Percentiles rank a stretch among this genome's conserved stretches.
Conservation (phyloP, 2,113 vertebrate genomes). For the Dascyllus trimaculatus region DNA sequence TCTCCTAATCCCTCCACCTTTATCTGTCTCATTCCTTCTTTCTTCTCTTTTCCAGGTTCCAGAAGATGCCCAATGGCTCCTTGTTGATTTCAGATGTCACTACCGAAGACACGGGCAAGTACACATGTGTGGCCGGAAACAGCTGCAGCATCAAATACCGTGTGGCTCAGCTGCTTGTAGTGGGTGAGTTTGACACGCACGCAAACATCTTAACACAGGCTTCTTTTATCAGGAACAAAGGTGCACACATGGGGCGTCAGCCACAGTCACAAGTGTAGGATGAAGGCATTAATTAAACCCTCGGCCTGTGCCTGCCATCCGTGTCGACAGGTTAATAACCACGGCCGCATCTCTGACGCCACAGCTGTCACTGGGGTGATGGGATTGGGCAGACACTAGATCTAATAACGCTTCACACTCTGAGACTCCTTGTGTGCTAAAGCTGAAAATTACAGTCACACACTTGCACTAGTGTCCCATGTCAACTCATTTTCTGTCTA, state of each 20-base stretch:
- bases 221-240: conserved; percentile 25
- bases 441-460: conserved; percentile 52
- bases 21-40: not conserved
- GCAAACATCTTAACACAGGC: not conserved
- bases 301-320: conserved; percentile 45
- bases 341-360: conserved; percentile 42
- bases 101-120: conserved; percentile 92
- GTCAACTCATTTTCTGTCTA: conserved; percentile 37
- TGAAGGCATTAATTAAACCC: conserved; percentile 67
- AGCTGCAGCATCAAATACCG: conserved; percentile 95
- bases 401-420: conserved; percentile 61
- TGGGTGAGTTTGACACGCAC: conserved; percentile 86
- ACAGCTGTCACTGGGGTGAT: conserved; percentile 51
- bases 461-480: not conserved
- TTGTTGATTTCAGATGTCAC: conserved; percentile 92
- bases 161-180: conserved; percentile 91
- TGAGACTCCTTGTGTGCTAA: conserved; percentile 40
- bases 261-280: conserved; percentile 20
- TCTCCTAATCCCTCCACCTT: not conserved
- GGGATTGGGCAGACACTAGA: conserved; percentile 43
- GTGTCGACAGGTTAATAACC: conserved; percentile 69
- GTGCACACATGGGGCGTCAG: conserved; percentile 13
- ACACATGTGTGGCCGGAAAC: conserved; percentile 96
- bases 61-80: conserved; percentile 95
- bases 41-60: conserved; percentile 84